These are phyloP conservation scores for Semibalanus balanoides DNA, from an alignment of 1,140 invertebrate genomes.

Conservation along the genomic window DNA sequence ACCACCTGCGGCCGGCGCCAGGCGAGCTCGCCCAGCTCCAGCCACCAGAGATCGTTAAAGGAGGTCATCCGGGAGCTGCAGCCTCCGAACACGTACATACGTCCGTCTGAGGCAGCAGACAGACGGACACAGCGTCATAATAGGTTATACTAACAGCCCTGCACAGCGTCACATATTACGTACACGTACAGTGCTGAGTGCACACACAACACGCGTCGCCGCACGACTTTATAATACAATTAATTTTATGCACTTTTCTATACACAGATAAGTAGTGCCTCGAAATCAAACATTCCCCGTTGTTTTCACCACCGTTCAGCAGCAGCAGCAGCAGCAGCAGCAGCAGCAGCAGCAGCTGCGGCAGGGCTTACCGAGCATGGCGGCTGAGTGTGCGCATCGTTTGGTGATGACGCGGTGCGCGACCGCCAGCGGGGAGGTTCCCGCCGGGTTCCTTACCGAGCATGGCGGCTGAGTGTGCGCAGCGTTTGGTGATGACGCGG, in stretches of 20 bases:
- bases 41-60: conserved; percentile 92
- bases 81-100: conserved; percentile 92
- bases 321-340: no score
- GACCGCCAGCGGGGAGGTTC: background rate
- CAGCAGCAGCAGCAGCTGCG: no score
- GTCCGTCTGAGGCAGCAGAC: background rate
- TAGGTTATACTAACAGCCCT: no score
- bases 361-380: background rate
- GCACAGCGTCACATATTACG: no score
- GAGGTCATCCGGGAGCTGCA: conserved; percentile 87
- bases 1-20: conserved; percentile 51
- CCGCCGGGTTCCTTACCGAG: background rate
- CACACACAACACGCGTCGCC: no score
- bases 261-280: no score
- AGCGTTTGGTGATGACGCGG: background rate
- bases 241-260: no score
- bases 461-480: background rate
- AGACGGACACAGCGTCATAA: no score
- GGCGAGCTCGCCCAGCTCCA: conserved; percentile 47
- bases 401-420: background rate
- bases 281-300: no score
- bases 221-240: no score
- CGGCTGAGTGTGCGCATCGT: background rate
- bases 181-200: no score
- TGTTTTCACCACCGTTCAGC: no score